Percentiles rank a stretch among this genome's conserved stretches.
These are phyloP conservation scores for Lamprotornis superbus DNA, from an alignment of 2,113 vertebrate genomes.

Conservation along the genomic window DNA sequence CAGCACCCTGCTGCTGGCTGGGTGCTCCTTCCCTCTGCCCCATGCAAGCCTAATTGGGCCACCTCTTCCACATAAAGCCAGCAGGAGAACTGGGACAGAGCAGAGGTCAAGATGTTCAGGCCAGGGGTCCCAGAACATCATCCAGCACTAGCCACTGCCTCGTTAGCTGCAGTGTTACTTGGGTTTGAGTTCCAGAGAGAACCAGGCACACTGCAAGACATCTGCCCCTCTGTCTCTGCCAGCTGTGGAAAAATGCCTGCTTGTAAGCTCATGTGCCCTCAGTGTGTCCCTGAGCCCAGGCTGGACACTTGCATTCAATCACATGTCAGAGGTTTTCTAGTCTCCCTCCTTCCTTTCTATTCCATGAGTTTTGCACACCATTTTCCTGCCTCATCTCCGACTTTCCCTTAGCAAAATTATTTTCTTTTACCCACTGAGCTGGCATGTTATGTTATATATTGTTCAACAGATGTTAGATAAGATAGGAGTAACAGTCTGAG, in stretches of 20 bases:
- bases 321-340: neutral
- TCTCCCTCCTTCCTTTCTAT: neutral
- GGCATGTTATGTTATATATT: neutral
- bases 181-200: neutral
- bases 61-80: neutral
- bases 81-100: neutral
- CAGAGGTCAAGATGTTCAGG: neutral
- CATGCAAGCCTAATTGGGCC: accelerated
- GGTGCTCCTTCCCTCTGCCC: neutral
- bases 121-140: neutral
- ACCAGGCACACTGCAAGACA: neutral
- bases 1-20: neutral
- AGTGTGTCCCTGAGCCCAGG: neutral
- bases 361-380: neutral
- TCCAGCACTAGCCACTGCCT: neutral
- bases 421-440: neutral
- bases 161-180: neutral
- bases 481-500: neutral
- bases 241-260: neutral
- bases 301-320: neutral
- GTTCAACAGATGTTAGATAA: neutral
- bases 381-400: neutral
- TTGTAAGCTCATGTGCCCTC: neutral
- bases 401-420: neutral
- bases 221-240: neutral